Evolutionary conservation across 2,888 invertebrate species (phyloP), one percentile per base, ranked within the genome.

Genomic region (Aspidapion aeneum): DNA sequence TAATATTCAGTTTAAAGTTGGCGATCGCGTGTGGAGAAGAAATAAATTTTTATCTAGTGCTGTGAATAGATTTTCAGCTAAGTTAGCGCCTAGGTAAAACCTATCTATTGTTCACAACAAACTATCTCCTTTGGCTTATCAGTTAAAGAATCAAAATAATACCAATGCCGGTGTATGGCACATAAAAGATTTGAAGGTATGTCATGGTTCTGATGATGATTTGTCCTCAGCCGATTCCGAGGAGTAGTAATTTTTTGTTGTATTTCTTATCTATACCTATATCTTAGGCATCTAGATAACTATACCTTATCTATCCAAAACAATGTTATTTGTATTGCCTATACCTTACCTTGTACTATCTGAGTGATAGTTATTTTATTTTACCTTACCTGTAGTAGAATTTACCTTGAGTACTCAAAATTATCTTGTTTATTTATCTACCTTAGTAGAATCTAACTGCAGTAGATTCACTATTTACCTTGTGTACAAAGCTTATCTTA

Each of bases 51-150:
- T 51, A 18, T 59, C 51, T 1, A 49, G 17, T 50, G 21, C 20
- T 18, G 59, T 48, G 17, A 51, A 51, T 59, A 48, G 18, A 3
- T 58, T 58, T 51, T 49, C 50, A 17, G 52, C 52, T 19, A 59
- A 59, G 7, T 50, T 59, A 21, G 59, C 21, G 1, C 56, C 56
- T 16, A 56, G 22, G 21, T 59, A 49, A n/a, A 21, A 49, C 18
- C 16, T 51, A 18, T 17, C 18, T 59, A 51, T 50, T 17, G 51
- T 21, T 16, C 50, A 21, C 19, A 51, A 59, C 12, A 59, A 51
- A 51, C 9, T 59, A 16, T 51, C 19, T 1, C 59, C 49, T 3
- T 18, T 55, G 17, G 21, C 22, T 56, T 56, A 56, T 56, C n/a
- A 20, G 5, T 21, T 56, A 17, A 17, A 56, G 5, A 56, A 56